phyloP scores from a whole-genome alignment of 2,888 invertebrate genomes.

The Clostera curtula region DNA sequence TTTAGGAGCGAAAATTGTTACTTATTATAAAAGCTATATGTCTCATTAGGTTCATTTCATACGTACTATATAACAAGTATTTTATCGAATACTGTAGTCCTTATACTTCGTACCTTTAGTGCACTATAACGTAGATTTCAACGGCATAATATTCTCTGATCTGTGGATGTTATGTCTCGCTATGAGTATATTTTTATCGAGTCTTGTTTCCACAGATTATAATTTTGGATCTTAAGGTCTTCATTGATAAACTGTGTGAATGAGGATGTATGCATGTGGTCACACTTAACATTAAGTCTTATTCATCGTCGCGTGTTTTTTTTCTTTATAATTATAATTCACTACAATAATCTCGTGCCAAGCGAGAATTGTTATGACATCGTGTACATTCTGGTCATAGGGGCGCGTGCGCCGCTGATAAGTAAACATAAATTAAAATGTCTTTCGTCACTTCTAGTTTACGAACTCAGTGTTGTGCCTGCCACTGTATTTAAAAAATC shows the following conservation, averaged over 20 bases:
- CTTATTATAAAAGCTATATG: constrained; percentile 52
- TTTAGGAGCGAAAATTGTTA: constrained; percentile 65
- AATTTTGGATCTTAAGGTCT: constrained; percentile 50
- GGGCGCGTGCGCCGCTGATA: constrained; percentile 43
- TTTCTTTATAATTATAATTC: constrained; percentile 39
- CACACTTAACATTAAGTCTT: constrained; percentile 56
- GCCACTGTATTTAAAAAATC: constrained; percentile 29
- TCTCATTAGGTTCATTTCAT: constrained; percentile 39
- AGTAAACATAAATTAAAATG: constrained; percentile 41
- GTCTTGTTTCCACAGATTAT: constrained; percentile 50
- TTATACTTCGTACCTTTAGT: constrained; percentile 35
- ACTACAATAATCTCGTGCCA: constrained; percentile 43
- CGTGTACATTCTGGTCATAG: constrained; percentile 73
- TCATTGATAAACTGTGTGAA: constrained; percentile 46
- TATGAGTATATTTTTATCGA: constrained; percentile 45
- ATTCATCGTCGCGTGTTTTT: constrained; percentile 45
- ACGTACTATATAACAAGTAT: constrained; percentile 43
- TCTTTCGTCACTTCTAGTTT: constrained; percentile 32
- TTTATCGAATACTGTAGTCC: constrained; percentile 37
- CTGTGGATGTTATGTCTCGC: constrained; percentile 45
- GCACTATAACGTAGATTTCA: constrained; percentile 38
- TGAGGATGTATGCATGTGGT: constrained; percentile 57
- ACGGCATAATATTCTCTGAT: constrained; percentile 52
- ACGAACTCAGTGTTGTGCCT: constrained; percentile 21
- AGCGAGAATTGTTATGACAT: constrained; percentile 49